These are phyloP conservation scores for Melieria picta DNA, from an alignment of 2,888 invertebrate genomes.

Conservation along the genomic window DNA sequence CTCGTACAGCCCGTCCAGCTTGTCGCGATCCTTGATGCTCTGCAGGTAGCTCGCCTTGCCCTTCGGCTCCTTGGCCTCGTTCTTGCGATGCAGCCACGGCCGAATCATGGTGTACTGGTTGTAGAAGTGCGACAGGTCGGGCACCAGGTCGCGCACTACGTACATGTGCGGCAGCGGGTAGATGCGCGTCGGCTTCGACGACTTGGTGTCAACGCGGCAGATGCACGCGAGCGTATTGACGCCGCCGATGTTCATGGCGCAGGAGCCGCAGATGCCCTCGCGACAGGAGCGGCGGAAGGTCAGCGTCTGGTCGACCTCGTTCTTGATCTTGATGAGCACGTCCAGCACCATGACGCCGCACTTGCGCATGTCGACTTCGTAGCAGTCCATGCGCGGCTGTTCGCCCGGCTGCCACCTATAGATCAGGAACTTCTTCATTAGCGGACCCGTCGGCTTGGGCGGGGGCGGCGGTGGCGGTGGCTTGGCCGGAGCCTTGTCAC, in stretches of 20 bases:
- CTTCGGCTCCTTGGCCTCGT: slow-evolving; percentile 66
- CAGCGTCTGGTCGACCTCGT: slow-evolving; percentile 91
- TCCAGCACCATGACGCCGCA: slow-evolving; percentile 97
- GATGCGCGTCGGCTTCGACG: slow-evolving; percentile 77
- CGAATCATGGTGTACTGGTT: slow-evolving; percentile 92
- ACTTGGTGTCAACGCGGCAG: slow-evolving; percentile 74
- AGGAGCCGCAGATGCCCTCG: slow-evolving; percentile 98
- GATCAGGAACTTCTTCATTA: slow-evolving; percentile 81
- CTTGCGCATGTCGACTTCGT: slow-evolving; percentile 76
- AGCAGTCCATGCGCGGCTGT: slow-evolving; percentile 77
- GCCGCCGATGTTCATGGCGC: slow-evolving; percentile 98
- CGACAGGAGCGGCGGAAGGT: slow-evolving; percentile 96
- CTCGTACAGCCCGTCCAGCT: slow-evolving; percentile 95
- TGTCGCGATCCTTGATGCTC: slow-evolving; percentile 86
- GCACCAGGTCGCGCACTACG: slow-evolving; percentile 91
- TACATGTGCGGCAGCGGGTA: slow-evolving; percentile 99
- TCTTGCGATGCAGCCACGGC: slow-evolving; percentile 87
- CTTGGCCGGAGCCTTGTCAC: background rate
- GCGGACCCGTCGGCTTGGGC: slow-evolving; percentile 35
- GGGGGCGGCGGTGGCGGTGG: background rate
- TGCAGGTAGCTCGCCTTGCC: slow-evolving; percentile 86
- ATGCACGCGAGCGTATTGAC: slow-evolving; percentile 94
- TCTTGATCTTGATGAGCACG: slow-evolving; percentile 94
- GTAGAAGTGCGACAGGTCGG: slow-evolving; percentile 95
- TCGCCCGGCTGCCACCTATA: slow-evolving; percentile 90